Evolutionary conservation across 37 sponge, comb jelly and placozoan genomes (phyloP), one percentile per base, ranked within the genome.

Genomic region (Cladorhizidae sp.): DNA sequence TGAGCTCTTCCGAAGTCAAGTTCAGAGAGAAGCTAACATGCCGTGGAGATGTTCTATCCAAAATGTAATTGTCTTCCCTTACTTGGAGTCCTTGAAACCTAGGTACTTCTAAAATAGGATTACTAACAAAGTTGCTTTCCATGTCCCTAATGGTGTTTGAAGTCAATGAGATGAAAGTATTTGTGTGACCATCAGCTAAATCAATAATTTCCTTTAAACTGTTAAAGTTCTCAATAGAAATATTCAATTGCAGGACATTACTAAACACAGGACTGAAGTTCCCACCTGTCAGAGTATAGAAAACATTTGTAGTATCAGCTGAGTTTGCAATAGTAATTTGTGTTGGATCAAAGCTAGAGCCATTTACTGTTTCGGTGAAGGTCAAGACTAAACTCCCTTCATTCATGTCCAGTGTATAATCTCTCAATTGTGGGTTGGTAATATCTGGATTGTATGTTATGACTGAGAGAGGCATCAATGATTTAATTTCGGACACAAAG

Each of bases 311-410:
- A 26, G 32, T 49, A 1, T 22, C 31, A 0, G 1, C 35, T 37
- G 32, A 40, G 41, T 73, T 68, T 32, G 76, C 82, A 6, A 94
- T 18, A 7, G 83, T 84, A 11, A 94, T 85, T 18, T 33, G 78
- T 2, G 59, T 76, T 31, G 95, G 81, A 54, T 77, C 39, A 33
- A 94, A 90, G 43, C 88, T 85, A 18, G 83, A 83, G 2, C 92
- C 91, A 79, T 89, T 90, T 29, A 95, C 84, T 21, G 89, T 88
- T 67, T 95, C 95, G 17, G 64, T 56, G 77, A 95, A 95, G 15
- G 68, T 76, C 38, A 95, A 51, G 0, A 23, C 29, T 36, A 95
- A 67, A 11, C 41, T 28, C 3, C 89, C 95, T 37, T 41, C 77
- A 63, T 95, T 82, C 84, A 95, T 57, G 61, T 95, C 86, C 1